These are phyloP conservation scores for Esox niger DNA, from an alignment of 2,113 vertebrate species.

Conservation along the genomic window DNA sequence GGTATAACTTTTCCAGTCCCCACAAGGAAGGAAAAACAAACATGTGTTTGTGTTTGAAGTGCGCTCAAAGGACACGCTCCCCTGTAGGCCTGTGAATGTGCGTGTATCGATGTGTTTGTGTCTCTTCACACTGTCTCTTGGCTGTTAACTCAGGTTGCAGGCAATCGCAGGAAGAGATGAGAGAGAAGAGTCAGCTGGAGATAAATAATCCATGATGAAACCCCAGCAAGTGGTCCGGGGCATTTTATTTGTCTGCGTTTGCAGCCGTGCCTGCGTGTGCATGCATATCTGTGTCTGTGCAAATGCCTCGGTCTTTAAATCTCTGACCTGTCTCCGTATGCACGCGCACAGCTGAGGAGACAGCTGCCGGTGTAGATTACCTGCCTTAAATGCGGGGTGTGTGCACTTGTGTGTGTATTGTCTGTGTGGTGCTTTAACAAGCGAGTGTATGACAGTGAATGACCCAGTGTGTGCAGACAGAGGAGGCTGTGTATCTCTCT, in stretches of 20 bases:
- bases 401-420: too few relatives aligned
- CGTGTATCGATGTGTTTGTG: conserved; percentile 7
- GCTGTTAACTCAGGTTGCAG: conserved; percentile 1
- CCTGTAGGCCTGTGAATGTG: conserved; percentile 5
- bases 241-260: conserved; percentile 21
- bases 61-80: too few relatives aligned
- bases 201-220: conserved; percentile 52
- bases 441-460: neutral
- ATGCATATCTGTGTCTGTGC: neutral
- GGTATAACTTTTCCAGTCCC: too few relatives aligned
- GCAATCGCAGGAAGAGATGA: neutral
- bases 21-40: too few relatives aligned
- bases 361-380: conserved; percentile 17
- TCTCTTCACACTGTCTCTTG: conserved; percentile 15
- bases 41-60: too few relatives aligned
- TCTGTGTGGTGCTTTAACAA: conserved; percentile 13
- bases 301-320: neutral
- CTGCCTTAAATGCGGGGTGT: conserved; percentile 16
- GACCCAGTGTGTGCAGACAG: neutral
- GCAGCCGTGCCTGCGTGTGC: conserved; percentile 4
- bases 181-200: conserved; percentile 16
- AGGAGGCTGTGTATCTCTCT: neutral
- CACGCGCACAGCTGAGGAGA: neutral
- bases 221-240: conserved; percentile 19
- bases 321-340: neutral